Base-by-base conservation (phyloP, 2,797 vertebrate genomes). In the Glossophaga mutica region DNA sequence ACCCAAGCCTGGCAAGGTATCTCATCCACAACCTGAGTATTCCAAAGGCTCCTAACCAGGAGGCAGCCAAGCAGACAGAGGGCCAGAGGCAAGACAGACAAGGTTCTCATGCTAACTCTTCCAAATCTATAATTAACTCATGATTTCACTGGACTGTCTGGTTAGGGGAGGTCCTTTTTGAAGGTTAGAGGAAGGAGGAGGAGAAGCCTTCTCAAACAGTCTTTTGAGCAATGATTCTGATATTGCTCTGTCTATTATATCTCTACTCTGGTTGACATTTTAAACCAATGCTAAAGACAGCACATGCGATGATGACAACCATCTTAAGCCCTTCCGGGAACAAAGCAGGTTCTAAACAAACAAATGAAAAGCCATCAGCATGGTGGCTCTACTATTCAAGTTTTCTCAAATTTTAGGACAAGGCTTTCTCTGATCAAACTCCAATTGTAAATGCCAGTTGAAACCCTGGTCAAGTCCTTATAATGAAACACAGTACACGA, bases 121-220 rank as follows among this genome's bases (percentile, higher is more conserved):
- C 94, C 93, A 96, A 96, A 95, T 95, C 97, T 96, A 79, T 97
- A 97, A 96, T 97, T 97, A 98, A 93, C 84, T 96, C 67, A 78
- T 92, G 81, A 95, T 89, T 94, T 96, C 81, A 95, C 96, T 19
- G 29, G 86, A 87, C 62, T 87, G 91, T 95, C 95, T 96, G 93
- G 71, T 88, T 92, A 68, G 86, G 65, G 96, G 89, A 96, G 96
- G 79, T 87, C 87, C 26, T 84, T 91, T 95, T 24, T 86, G 94
- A 96, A 91, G 65, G 94, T 79, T 78, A 74, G 70, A 59, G 84
- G 67, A 67, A 97, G 34, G 84, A 95, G 50, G 34, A 89, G 46
- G 70, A 85, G 59, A 81, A 70, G 50, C 29, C 88, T 67, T 94
- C 82, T 92, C 78, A 68, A 94, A 44, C 19, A 19, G 79, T 67